Conservation (phyloP, 2,113 vertebrate genomes). For the Lipotes vexillifer region DNA sequence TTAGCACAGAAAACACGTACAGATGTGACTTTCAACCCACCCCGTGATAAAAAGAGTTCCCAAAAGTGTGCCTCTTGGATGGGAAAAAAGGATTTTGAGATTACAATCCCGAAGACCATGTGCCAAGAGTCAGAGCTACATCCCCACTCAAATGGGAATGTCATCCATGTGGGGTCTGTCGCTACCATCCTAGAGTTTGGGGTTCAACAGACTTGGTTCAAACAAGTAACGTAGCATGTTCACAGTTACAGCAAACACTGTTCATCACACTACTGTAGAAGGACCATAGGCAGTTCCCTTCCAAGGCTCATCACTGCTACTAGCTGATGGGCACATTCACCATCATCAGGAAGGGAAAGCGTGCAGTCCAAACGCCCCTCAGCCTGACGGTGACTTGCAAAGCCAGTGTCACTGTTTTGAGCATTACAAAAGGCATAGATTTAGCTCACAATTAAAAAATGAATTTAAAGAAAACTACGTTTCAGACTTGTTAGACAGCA, state of each 20-base stretch:
- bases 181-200: background rate
- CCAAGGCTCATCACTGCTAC: background rate
- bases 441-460: slow-evolving; percentile 12
- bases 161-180: background rate
- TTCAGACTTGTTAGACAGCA: background rate
- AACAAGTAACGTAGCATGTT: background rate
- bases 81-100: slow-evolving; percentile 41
- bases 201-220: slow-evolving; percentile 21
- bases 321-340: background rate
- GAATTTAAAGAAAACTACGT: background rate
- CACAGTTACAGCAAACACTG: background rate
- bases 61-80: slow-evolving; percentile 49
- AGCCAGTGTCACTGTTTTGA: background rate
- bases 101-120: slow-evolving; percentile 2
- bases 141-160: background rate
- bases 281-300: background rate
- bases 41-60: slow-evolving; percentile 65
- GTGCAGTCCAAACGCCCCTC: background rate
- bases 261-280: background rate
- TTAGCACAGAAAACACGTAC: slow-evolving; percentile 85
- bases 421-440: background rate
- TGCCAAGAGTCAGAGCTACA: slow-evolving; percentile 37
- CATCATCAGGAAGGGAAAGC: background rate
- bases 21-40: slow-evolving; percentile 59
- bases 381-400: background rate